Percentiles rank a stretch among this genome's conserved stretches.
Evolutionary conservation across 2,888 invertebrate species (phyloP).

Genomic region (Acronicta leporina): DNA sequence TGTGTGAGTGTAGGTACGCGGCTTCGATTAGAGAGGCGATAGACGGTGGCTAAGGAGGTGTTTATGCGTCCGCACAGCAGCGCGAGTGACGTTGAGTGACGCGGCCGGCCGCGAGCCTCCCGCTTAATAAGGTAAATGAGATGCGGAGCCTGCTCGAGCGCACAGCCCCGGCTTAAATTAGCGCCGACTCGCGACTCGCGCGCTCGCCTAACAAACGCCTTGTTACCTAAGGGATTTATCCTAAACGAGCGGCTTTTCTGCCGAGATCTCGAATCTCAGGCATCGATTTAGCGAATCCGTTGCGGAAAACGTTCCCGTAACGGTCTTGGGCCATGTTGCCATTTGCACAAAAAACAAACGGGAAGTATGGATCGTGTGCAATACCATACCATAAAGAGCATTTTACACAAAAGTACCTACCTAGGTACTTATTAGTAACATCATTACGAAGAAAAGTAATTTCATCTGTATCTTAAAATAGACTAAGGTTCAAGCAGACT

Average conservation of each 20-base stretch:
- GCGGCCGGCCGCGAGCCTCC: constrained; percentile 71
- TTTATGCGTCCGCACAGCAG: constrained; percentile 71
- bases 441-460: constrained; percentile 54
- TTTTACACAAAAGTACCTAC: constrained; percentile 32
- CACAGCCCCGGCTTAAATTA: constrained; percentile 71
- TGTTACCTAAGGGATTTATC: constrained; percentile 73
- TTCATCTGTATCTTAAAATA: constrained; percentile 62
- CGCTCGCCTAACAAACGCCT: constrained; percentile 74
- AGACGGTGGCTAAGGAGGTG: constrained; percentile 75
- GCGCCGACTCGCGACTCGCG: constrained; percentile 61
- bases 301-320: constrained; percentile 36
- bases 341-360: constrained; percentile 47
- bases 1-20: constrained; percentile 45
- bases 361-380: constrained; percentile 36
- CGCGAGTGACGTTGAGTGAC: constrained; percentile 81
- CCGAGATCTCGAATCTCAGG: constrained; percentile 48
- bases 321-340: constrained; percentile 32
- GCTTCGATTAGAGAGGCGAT: constrained; percentile 68
- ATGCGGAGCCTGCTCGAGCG: constrained; percentile 68
- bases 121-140: constrained; percentile 85
- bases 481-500: constrained; percentile 53
- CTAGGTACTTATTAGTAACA: constrained; percentile 47
- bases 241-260: constrained; percentile 67
- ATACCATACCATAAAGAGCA: constrained; percentile 32
- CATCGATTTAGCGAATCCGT: constrained; percentile 43